A percentile compares a stretch with the other conserved stretches of the same genome.
Evolutionary conservation across 2,113 vertebrate genomes (phyloP).

Genomic region (Capreolus pygargus): DNA sequence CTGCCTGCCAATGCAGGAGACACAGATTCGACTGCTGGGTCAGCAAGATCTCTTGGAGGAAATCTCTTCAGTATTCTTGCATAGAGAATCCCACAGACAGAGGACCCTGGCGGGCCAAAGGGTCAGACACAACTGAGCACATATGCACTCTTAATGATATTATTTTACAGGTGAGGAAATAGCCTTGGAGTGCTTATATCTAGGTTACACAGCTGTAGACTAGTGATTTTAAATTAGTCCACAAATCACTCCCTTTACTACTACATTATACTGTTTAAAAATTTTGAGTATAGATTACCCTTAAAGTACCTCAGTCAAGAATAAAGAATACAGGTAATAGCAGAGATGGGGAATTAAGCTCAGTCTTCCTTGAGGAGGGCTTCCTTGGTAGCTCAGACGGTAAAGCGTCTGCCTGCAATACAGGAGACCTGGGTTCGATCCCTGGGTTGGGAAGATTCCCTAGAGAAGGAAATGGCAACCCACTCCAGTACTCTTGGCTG

Average conservation of each 20-base stretch:
- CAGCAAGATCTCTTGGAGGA: background rate
- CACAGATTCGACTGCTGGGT: background rate
- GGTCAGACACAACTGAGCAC: background rate
- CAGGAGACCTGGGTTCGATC: background rate
- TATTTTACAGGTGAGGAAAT: conserved; percentile 8
- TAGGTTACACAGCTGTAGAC: background rate
- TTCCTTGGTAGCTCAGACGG: background rate
- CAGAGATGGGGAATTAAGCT: background rate
- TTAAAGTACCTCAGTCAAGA: background rate
- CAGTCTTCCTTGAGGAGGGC: background rate
- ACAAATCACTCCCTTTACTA: background rate
- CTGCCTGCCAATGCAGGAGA: background rate
- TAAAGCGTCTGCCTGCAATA: background rate
- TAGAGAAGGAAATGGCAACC: background rate
- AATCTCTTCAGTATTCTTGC: background rate
- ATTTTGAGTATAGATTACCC: background rate
- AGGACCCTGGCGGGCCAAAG: background rate
- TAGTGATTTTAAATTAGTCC: conserved; percentile 1
- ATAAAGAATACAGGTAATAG: background rate
- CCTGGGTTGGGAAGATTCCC: background rate
- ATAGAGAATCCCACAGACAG: background rate
- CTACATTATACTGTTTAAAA: background rate
- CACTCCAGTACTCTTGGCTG: background rate
- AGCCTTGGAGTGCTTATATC: background rate
- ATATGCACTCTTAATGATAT: background rate